Conservation (phyloP, 2,113 vertebrate species). For the Callithrix jacchus region DNA sequence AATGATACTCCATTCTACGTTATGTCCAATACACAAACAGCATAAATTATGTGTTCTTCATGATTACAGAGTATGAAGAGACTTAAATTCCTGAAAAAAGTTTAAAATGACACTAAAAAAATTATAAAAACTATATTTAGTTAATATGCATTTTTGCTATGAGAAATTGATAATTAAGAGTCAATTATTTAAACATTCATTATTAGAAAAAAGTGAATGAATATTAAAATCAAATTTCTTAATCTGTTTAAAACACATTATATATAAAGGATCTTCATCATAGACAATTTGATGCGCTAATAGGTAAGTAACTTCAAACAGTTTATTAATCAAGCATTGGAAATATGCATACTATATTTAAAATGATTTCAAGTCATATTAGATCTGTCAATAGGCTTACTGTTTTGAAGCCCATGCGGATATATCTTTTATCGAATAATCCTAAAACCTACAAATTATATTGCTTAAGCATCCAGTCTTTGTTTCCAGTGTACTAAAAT, state of each 20-base stretch:
- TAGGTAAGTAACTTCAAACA: conserved; percentile 38
- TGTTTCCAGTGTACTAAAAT: neutral
- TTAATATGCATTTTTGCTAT: conserved; percentile 53
- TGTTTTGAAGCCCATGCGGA: conserved; percentile 16
- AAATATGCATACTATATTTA: conserved; percentile 18
- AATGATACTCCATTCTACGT: neutral
- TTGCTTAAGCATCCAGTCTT: neutral
- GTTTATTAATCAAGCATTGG: conserved; percentile 48
- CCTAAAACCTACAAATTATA: neutral
- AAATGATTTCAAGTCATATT: conserved; percentile 51
- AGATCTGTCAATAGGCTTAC: neutral
- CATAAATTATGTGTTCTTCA: neutral
- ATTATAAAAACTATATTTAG: conserved; percentile 62
- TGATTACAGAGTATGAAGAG: neutral
- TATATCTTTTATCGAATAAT: conserved; percentile 51
- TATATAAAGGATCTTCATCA: neutral
- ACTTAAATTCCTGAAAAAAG: neutral
- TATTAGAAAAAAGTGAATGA: conserved; percentile 54
- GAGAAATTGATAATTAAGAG: conserved; percentile 60
- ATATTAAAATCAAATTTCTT: conserved; percentile 75
- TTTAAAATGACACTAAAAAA: neutral
- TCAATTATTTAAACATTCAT: conserved; percentile 64
- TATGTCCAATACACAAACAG: neutral
- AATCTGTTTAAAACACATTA: conserved; percentile 23
- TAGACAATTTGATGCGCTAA: conserved; percentile 28